Conservation (phyloP, 2,888 invertebrate genomes). For the Drosophila nigritarsus region DNA sequence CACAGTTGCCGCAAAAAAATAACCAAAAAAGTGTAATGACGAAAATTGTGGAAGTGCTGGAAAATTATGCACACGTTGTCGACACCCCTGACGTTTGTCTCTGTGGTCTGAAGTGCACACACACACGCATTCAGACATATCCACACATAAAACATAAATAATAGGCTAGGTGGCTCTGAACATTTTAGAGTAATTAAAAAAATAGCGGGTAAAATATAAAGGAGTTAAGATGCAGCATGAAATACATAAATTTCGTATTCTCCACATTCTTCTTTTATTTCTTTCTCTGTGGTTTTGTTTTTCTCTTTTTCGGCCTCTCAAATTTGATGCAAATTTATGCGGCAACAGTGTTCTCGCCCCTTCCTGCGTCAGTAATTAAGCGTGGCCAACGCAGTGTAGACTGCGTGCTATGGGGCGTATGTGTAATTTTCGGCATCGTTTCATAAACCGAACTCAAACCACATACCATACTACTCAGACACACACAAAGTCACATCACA, state of each 20-base stretch:
- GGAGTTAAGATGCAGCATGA: slow-evolving; percentile 68
- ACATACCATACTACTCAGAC: slow-evolving; percentile 21
- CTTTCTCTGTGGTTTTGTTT: slow-evolving; percentile 3
- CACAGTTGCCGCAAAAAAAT: slow-evolving; percentile 50
- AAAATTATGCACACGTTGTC: slow-evolving; percentile 76
- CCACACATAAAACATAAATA: slow-evolving; percentile 52
- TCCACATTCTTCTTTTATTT: slow-evolving; percentile 13
- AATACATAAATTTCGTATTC: slow-evolving; percentile 62
- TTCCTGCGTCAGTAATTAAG: slow-evolving; percentile 71
- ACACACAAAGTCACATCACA: slow-evolving; percentile 58
- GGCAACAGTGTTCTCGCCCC: slow-evolving; percentile 23
- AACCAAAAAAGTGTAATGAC: slow-evolving; percentile 70
- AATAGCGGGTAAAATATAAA: slow-evolving; percentile 56
- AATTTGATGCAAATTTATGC: slow-evolving; percentile 79
- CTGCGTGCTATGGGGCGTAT: slow-evolving; percentile 78
- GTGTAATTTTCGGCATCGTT: slow-evolving; percentile 80
- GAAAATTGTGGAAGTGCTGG: slow-evolving; percentile 78
- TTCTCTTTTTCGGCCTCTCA: slow-evolving; percentile 49
- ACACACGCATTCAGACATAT: slow-evolving; percentile 9
- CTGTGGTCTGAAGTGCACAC: slow-evolving; percentile 66
- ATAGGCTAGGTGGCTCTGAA: slow-evolving; percentile 69
- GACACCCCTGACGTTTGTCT: slow-evolving; percentile 47
- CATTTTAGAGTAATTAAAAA: slow-evolving; percentile 81
- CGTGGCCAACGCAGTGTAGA: slow-evolving; percentile 66
- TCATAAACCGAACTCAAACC: slow-evolving; percentile 75